Conservation (phyloP, 2,113 vertebrate species). For the Anthoscopus minutus region DNA sequence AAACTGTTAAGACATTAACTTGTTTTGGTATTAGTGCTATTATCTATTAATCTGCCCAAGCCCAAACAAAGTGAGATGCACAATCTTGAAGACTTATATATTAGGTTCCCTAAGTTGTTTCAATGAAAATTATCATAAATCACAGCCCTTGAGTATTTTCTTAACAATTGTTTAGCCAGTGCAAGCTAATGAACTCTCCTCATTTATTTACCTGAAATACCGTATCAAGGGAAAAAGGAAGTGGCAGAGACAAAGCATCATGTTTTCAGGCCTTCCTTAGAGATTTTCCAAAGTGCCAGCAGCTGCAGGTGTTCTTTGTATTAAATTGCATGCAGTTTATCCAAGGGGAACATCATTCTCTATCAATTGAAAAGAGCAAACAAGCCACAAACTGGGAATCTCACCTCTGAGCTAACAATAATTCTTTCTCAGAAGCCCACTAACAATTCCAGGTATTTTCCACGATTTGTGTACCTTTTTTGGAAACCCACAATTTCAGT, state of each 20-base stretch:
- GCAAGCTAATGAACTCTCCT: neutral
- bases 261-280: neutral
- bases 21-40: neutral
- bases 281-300: neutral
- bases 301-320: neutral
- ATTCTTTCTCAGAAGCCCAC: neutral
- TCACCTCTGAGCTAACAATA: neutral
- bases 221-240: neutral
- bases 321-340: neutral
- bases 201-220: neutral
- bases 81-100: neutral
- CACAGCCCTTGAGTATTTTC: neutral
- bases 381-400: neutral
- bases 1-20: neutral
- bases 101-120: neutral
- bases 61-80: neutral
- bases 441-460: neutral
- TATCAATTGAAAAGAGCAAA: neutral
- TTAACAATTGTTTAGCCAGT: neutral
- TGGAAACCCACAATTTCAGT: neutral
- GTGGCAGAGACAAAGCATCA: neutral
- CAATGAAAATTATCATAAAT: neutral
- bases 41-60: neutral
- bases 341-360: neutral
- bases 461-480: neutral